Evolutionary conservation across 2,113 vertebrate genomes (phyloP).

Genomic region (Aptenodytes forsteri): DNA sequence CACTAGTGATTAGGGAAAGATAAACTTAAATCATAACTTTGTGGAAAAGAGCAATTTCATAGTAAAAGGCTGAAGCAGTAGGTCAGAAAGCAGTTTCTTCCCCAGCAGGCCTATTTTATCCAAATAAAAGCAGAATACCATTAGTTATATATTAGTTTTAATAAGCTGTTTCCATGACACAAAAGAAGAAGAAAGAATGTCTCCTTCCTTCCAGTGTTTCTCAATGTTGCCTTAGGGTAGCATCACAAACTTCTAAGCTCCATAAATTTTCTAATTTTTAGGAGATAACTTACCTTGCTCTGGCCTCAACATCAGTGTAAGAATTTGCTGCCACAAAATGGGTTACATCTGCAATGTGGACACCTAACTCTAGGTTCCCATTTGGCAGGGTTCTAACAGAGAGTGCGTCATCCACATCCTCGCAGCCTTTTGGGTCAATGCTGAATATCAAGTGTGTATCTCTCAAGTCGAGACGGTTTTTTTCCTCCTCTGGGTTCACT

Average conservation of each 20-base stretch:
- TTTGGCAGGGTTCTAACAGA: constrained; percentile 79
- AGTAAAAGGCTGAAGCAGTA: not conserved
- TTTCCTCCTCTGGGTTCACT: constrained; percentile 69
- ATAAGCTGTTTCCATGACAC: not conserved
- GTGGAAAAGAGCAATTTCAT: not conserved
- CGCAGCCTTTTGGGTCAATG: constrained; percentile 91
- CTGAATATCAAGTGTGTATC: constrained; percentile 90
- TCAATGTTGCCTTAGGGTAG: not conserved
- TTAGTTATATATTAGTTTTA: not conserved
- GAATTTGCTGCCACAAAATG: constrained; percentile 88
- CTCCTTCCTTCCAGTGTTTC: not conserved
- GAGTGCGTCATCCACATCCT: constrained; percentile 93
- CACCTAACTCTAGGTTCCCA: constrained; percentile 87
- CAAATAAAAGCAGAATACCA: not conserved
- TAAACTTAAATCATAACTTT: not conserved
- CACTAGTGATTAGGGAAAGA: not conserved
- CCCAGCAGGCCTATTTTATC: not conserved
- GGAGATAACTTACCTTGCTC: constrained; percentile 74
- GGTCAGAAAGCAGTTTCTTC: not conserved
- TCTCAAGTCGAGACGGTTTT: constrained; percentile 73
- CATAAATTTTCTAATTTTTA: not conserved
- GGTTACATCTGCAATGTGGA: constrained; percentile 95
- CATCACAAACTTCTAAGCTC: not conserved
- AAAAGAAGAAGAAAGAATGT: not conserved
- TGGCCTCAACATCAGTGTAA: constrained; percentile 88